These are phyloP conservation scores for Cinclus cinclus DNA, from an alignment of 2,113 vertebrate species.

Conservation along the genomic window DNA sequence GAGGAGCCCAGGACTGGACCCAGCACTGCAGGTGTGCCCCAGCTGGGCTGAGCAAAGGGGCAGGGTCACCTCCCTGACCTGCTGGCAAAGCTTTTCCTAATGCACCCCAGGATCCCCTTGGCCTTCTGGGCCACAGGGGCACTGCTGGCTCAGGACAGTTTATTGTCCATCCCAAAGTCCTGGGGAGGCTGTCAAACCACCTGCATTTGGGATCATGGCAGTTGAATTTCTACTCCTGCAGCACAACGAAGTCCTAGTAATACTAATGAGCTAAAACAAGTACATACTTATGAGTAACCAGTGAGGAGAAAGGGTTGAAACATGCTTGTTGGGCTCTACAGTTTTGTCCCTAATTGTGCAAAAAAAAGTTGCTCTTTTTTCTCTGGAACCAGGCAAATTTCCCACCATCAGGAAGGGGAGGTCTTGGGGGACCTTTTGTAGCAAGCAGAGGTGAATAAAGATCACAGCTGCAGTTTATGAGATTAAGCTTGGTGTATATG, in stretches of 20 bases:
- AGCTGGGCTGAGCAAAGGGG: neutral
- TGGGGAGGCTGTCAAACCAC: too few relatives aligned
- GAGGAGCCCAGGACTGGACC: neutral
- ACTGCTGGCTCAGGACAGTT: neutral
- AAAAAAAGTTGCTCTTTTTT: neutral
- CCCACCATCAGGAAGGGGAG: neutral
- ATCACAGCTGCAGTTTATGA: neutral
- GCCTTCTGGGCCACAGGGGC: neutral
- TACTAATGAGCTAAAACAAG: neutral
- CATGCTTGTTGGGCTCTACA: fast-evolving
- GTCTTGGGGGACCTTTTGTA: too few relatives aligned
- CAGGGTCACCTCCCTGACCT: neutral
- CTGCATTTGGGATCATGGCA: fast-evolving
- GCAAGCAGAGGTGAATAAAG: neutral
- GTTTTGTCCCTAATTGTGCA: neutral
- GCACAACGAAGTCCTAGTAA: neutral
- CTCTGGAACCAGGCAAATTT: neutral
- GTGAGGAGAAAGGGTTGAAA: neutral
- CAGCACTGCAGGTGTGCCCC: neutral
- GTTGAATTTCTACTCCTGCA: neutral
- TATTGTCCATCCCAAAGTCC: neutral
- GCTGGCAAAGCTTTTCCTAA: neutral
- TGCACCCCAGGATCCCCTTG: neutral
- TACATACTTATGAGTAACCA: fast-evolving
- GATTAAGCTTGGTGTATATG: fast-evolving